Percentiles rank a stretch among this genome's conserved stretches.
Conservation (phyloP, 2,113 vertebrate species). For the Erythrocebus patas region DNA sequence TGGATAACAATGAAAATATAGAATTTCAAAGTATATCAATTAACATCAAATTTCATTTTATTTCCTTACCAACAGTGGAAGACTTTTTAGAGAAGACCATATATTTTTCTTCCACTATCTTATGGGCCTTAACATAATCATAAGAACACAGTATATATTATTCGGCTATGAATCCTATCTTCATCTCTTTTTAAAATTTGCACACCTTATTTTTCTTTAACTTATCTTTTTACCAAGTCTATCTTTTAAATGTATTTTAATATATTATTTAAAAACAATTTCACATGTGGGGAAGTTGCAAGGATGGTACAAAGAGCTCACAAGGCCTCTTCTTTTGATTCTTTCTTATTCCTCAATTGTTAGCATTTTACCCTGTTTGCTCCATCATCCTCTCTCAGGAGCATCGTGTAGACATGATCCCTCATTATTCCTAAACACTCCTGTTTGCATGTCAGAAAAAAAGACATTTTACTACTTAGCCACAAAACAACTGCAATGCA, state of each 20-base stretch:
- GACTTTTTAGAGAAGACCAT: background rate
- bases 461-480: background rate
- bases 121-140: background rate
- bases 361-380: background rate
- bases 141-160: background rate
- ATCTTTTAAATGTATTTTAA: background rate
- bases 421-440: background rate
- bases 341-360: background rate
- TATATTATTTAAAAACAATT: background rate
- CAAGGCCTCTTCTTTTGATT: background rate
- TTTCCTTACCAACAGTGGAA: background rate
- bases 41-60: background rate
- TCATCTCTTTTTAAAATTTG: background rate
- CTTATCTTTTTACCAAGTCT: background rate
- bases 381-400: background rate
- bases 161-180: background rate
- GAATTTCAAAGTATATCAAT: background rate
- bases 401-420: background rate
- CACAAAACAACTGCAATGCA: background rate
- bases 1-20: background rate
- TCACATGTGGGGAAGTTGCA: background rate
- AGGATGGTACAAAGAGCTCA: background rate
- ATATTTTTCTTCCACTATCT: background rate
- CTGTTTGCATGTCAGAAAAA: background rate
- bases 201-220: background rate